These are phyloP conservation scores for Leptinotarsa texana DNA, from an alignment of 1,140 invertebrate genomes.

Conservation along the genomic window DNA sequence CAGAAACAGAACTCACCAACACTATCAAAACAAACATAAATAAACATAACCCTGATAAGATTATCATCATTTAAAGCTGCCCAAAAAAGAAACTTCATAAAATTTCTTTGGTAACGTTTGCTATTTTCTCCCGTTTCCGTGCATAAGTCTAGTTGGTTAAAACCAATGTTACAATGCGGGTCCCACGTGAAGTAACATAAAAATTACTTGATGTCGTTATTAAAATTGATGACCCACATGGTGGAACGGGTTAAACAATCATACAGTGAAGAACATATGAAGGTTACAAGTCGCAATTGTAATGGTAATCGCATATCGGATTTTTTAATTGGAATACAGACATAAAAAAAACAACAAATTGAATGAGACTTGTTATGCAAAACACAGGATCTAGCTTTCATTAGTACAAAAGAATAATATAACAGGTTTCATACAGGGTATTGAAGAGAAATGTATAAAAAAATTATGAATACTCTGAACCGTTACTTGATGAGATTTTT, in stretches of 20 bases:
- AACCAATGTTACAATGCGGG: conserved; percentile 6
- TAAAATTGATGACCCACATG: conserved; percentile 16
- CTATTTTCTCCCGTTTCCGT: not conserved
- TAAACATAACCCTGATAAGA: not conserved
- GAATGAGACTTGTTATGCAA: too few species aligned
- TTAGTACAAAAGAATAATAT: too few species aligned
- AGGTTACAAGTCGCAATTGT: not conserved
- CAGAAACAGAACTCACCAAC: not conserved
- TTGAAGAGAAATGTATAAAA: too few species aligned
- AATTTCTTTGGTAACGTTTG: not conserved
- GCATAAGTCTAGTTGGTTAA: not conserved
- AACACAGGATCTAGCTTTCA: too few species aligned
- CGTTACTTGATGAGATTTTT: too few species aligned
- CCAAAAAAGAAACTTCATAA: not conserved
- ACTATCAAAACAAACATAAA: not conserved
- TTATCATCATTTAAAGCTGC: not conserved
- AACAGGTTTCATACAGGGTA: too few species aligned
- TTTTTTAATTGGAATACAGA: too few species aligned
- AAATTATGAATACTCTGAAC: too few species aligned
- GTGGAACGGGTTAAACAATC: not conserved
- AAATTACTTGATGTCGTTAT: not conserved
- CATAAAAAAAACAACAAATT: too few species aligned
- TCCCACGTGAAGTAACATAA: not conserved
- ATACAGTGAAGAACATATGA: not conserved
- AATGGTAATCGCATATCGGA: not conserved